Evolutionary conservation across 2,888 invertebrate genomes (phyloP).

Genomic region (Andrena chrysosceles): DNA sequence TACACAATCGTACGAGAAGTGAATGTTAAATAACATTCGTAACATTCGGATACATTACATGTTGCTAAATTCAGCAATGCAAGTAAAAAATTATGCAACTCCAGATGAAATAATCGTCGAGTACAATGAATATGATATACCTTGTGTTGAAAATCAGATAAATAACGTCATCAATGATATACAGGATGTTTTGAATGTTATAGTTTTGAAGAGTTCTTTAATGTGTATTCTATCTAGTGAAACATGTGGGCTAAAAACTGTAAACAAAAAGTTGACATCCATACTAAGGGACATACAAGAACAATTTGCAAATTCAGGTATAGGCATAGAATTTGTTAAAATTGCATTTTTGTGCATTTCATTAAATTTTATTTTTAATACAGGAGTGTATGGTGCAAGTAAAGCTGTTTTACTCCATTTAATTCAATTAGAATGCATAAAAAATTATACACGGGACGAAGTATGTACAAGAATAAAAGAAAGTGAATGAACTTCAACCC

Average conservation of each 20-base stretch:
- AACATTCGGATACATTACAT: too few relatives aligned
- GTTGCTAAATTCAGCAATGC: conserved; percentile 86
- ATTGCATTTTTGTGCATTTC: conserved; percentile 16
- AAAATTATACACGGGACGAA: conserved; percentile 85
- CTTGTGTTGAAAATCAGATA: conserved; percentile 32
- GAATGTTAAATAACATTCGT: too few relatives aligned
- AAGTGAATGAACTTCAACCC: not conserved
- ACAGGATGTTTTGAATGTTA: conserved; percentile 27
- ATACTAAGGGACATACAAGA: conserved; percentile 85
- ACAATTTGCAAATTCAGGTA: conserved; percentile 86
- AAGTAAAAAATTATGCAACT: conserved; percentile 86
- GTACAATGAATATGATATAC: conserved; percentile 73
- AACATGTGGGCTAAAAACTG: conserved; percentile 74
- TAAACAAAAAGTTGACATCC: conserved; percentile 82
- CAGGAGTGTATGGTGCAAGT: conserved; percentile 87
- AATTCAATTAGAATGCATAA: conserved; percentile 88
- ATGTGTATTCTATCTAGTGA: conserved; percentile 70
- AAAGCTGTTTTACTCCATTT: conserved; percentile 87
- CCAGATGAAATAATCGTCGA: conserved; percentile 83
- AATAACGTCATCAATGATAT: conserved; percentile 47
- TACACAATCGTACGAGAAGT: too few relatives aligned
- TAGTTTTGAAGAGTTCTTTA: conserved; percentile 57
- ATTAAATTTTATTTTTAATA: conserved; percentile 40
- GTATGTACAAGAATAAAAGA: conserved; percentile 42
- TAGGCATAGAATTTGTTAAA: not conserved